These are phyloP conservation scores for Mesochorus sp. DNA, from an alignment of 2,888 invertebrate species.

Conservation along the genomic window DNA sequence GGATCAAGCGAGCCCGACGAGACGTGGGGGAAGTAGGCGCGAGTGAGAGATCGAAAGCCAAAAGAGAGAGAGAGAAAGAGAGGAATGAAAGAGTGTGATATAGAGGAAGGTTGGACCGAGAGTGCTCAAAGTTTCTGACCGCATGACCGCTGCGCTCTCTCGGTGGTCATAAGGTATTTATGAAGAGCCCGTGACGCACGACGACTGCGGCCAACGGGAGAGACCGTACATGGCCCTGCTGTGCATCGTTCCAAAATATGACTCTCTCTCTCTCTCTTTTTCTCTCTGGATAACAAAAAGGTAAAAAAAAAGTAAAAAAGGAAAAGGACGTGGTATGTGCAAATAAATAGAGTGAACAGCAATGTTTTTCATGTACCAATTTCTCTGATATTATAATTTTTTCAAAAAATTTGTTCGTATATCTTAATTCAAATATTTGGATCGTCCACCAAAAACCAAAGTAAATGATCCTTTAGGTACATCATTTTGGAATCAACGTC, in stretches of 20 bases:
- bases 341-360: neutral
- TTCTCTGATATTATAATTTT: too few relatives aligned
- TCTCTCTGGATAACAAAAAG: conserved; percentile 46
- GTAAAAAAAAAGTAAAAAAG: conserved; percentile 26
- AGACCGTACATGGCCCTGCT: too few relatives aligned
- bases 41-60: conserved; percentile 29
- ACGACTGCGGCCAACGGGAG: conserved; percentile 57
- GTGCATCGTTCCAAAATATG: conserved; percentile 50
- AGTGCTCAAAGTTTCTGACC: conserved; percentile 63
- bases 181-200: conserved; percentile 66
- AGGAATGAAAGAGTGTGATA: conserved; percentile 44
- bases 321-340: conserved; percentile 21
- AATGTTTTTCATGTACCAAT: too few relatives aligned
- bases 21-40: conserved; percentile 26
- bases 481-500: too few relatives aligned
- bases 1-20: conserved; percentile 44
- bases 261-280: conserved; percentile 18
- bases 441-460: too few relatives aligned
- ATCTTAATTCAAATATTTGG: too few relatives aligned
- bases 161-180: conserved; percentile 73
- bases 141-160: conserved; percentile 63
- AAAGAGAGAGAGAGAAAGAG: conserved; percentile 38
- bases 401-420: too few relatives aligned
- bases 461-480: too few relatives aligned
- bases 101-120: conserved; percentile 26